phyloP scores from a whole-genome alignment of 2,888 invertebrate genomes.

The Orthosia incerta region DNA sequence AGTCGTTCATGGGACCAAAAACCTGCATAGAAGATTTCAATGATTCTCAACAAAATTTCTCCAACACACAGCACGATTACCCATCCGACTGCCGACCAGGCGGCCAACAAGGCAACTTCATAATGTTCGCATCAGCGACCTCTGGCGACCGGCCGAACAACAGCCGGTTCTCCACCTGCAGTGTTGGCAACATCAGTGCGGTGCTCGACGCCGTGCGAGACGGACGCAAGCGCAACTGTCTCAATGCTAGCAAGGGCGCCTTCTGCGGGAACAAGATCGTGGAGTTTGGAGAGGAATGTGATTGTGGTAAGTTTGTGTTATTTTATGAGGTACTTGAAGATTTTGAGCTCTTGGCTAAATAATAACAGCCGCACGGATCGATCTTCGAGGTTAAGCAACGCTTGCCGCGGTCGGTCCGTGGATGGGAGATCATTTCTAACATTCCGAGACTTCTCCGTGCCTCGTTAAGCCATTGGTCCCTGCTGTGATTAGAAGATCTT shows the following conservation, averaged over 20 bases:
- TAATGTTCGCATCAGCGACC: constrained; percentile 99
- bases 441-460: too few relatives aligned
- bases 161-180: constrained; percentile 98
- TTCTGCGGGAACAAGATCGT: constrained; percentile 99
- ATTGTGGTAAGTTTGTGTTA: constrained; percentile 92
- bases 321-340: too few relatives aligned
- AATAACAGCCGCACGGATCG: too few relatives aligned
- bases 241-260: constrained; percentile 96
- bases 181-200: constrained; percentile 98
- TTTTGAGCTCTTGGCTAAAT: too few relatives aligned
- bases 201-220: constrained; percentile 98
- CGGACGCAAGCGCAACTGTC: constrained; percentile 98
- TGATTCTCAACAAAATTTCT: neutral
- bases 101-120: constrained; percentile 98
- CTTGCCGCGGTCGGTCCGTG: too few relatives aligned
- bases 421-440: too few relatives aligned
- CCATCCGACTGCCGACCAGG: constrained; percentile 97
- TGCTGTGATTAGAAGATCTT: too few relatives aligned
- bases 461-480: too few relatives aligned
- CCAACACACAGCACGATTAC: constrained; percentile 95
- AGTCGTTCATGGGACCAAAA: too few relatives aligned
- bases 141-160: constrained; percentile 99
- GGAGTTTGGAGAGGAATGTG: constrained; percentile 99
- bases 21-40: too few relatives aligned
- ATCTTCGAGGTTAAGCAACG: too few relatives aligned